phyloP scores from a whole-genome alignment of 2,113 vertebrate genomes.

The Sprattus sprattus region DNA sequence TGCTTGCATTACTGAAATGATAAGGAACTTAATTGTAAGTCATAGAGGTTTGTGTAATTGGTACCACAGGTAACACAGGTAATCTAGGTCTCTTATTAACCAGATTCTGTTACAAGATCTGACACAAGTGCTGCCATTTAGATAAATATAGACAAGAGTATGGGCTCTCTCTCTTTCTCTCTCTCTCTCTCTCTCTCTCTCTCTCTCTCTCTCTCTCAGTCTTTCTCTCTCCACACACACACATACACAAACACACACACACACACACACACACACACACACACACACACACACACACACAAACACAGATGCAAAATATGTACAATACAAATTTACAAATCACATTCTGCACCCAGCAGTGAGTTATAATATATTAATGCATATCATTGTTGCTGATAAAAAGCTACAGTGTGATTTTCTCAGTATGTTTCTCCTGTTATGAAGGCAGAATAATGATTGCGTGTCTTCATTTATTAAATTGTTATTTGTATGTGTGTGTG shows the following conservation, averaged over 20 bases:
- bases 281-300: not conserved
- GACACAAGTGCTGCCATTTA: constrained; percentile 1
- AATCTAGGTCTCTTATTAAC: not conserved
- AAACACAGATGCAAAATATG: not conserved
- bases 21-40: not conserved
- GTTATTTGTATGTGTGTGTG: no score
- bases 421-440: not conserved
- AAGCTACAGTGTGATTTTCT: constrained; percentile 3
- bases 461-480: no score
- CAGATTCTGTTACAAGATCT: not conserved
- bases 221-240: no score
- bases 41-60: not conserved
- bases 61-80: constrained; percentile 2
- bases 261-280: not conserved
- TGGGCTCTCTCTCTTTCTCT: not conserved
- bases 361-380: constrained; percentile 4
- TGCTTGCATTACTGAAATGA: constrained; percentile 13
- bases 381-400: not conserved
- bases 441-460: not conserved
- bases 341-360: constrained; percentile 8
- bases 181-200: not conserved
- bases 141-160: not conserved
- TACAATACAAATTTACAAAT: not conserved
- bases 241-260: constrained; percentile 12
- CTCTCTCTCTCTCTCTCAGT: no score